phyloP scores from a whole-genome alignment of 2,797 vertebrate species.

The Micropoecilia bifurca region DNA sequence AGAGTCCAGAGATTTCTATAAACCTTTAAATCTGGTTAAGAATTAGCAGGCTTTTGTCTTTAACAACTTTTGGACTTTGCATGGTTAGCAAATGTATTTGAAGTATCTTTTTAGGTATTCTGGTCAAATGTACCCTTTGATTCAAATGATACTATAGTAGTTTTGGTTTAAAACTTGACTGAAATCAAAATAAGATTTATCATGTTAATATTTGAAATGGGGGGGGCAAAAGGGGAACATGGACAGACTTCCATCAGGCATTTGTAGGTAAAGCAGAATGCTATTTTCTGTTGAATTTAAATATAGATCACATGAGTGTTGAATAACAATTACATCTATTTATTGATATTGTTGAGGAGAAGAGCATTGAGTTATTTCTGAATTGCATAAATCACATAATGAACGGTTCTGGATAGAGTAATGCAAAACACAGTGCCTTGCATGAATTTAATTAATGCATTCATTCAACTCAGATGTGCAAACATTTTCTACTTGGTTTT shows the following conservation, averaged over 20 bases:
- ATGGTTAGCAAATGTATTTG: neutral
- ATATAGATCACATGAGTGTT: neutral
- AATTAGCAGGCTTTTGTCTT: conserved; percentile 29
- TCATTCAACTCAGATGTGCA: neutral
- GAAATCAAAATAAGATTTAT: neutral
- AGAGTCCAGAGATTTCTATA: conserved; percentile 34
- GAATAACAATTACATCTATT: conserved; percentile 1
- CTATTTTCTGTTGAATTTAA: neutral
- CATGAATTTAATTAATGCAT: neutral
- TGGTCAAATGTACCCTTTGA: neutral
- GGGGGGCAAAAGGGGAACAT: conserved; percentile 1
- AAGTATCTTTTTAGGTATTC: neutral
- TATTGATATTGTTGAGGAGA: neutral
- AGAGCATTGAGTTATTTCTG: neutral
- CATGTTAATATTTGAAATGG: neutral
- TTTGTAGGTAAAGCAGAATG: neutral
- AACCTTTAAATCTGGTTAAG: conserved; percentile 23
- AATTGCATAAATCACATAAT: conserved; percentile 8
- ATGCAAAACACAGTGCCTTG: neutral
- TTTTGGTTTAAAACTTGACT: neutral
- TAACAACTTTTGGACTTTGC: conserved; percentile 27
- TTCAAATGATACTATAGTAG: neutral
- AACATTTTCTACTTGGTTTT: neutral
- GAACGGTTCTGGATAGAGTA: neutral
- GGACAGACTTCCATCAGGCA: neutral